These are phyloP conservation scores for Rotaria socialis DNA, from an alignment of 2,888 invertebrate genomes.

Conservation along the genomic window DNA sequence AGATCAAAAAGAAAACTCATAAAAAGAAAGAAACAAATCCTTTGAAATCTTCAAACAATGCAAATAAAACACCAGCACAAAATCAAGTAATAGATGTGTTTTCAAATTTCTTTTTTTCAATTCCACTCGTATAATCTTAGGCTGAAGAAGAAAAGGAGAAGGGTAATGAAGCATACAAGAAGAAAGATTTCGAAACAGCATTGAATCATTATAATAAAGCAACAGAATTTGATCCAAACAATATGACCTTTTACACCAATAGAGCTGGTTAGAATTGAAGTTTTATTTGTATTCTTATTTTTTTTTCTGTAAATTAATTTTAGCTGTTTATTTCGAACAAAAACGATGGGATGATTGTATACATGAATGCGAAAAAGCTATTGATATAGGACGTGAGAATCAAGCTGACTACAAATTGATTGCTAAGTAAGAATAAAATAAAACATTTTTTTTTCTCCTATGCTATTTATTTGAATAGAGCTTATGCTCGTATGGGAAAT, in stretches of 20 bases:
- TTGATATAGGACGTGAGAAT: slow-evolving; percentile 91
- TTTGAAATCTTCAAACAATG: not conserved
- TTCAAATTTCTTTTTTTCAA: no score
- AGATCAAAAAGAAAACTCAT: not conserved
- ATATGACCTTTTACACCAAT: slow-evolving; percentile 88
- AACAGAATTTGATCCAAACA: slow-evolving; percentile 78
- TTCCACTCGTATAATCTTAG: no score
- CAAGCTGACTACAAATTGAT: slow-evolving; percentile 93
- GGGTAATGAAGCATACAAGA: slow-evolving; percentile 90
- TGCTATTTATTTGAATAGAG: slow-evolving; percentile 60
- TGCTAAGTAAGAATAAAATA: slow-evolving; percentile 67
- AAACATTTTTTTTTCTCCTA: not conserved
- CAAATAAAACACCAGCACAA: slow-evolving; percentile 31
- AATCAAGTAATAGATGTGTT: not conserved
- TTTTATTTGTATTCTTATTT: no score
- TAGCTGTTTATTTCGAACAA: slow-evolving; percentile 90
- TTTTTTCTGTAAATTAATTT: no score
- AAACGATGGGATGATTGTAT: slow-evolving; percentile 82
- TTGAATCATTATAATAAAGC: slow-evolving; percentile 78
- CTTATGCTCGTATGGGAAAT: slow-evolving; percentile 86
- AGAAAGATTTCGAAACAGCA: slow-evolving; percentile 63
- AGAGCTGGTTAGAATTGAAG: slow-evolving; percentile 68
- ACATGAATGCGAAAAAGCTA: slow-evolving; percentile 81
- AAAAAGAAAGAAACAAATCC: slow-evolving; percentile 28
- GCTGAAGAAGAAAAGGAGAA: slow-evolving; percentile 77